A percentile compares a stretch with the other conserved stretches of the same genome.
phyloP scores from a whole-genome alignment of 23 tunicate genomes.

The Aplidium turbinatum region DNA sequence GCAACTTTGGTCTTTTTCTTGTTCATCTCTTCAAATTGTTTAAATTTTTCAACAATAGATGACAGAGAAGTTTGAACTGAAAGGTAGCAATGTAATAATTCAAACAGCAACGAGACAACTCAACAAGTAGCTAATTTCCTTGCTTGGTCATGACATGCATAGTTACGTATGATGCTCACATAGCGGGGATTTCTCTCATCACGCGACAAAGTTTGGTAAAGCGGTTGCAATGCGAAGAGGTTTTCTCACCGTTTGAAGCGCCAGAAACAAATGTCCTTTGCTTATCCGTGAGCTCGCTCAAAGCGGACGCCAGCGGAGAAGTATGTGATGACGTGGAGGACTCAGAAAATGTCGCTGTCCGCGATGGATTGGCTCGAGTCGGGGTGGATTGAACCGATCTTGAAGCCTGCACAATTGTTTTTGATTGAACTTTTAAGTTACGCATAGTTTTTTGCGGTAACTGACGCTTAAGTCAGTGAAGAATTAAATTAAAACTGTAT shows the following conservation, averaged over 20 bases:
- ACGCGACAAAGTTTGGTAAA: too few relatives aligned
- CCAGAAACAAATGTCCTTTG: slow-evolving; percentile 18
- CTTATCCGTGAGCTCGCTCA: slow-evolving; percentile 28
- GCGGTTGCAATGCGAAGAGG: too few relatives aligned
- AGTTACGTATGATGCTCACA: too few relatives aligned
- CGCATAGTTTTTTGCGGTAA: too few relatives aligned
- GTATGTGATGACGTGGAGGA: neutral
- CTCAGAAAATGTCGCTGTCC: slow-evolving; percentile 21
- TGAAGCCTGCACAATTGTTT: slow-evolving; percentile 1
- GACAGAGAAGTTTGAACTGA: slow-evolving; percentile 39
- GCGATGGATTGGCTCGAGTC: neutral
- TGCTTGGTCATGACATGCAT: too few relatives aligned
- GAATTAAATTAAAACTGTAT: too few relatives aligned
- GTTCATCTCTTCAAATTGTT: slow-evolving; percentile 18
- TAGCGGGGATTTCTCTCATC: too few relatives aligned
- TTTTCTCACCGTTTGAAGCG: slow-evolving; percentile 15
- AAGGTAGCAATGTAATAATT: too few relatives aligned
- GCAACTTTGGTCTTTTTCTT: slow-evolving; percentile 17
- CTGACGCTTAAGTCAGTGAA: too few relatives aligned
- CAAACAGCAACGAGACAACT: too few relatives aligned
- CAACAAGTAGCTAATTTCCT: too few relatives aligned
- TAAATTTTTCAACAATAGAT: slow-evolving; percentile 7
- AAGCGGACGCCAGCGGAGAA: slow-evolving; percentile 4
- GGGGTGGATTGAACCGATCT: slow-evolving; percentile 35
- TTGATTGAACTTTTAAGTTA: too few relatives aligned